Percentiles rank a stretch among this genome's conserved stretches.
Evolutionary conservation across 2,888 invertebrate genomes (phyloP).

Genomic region (Serripes groenlandicus): DNA sequence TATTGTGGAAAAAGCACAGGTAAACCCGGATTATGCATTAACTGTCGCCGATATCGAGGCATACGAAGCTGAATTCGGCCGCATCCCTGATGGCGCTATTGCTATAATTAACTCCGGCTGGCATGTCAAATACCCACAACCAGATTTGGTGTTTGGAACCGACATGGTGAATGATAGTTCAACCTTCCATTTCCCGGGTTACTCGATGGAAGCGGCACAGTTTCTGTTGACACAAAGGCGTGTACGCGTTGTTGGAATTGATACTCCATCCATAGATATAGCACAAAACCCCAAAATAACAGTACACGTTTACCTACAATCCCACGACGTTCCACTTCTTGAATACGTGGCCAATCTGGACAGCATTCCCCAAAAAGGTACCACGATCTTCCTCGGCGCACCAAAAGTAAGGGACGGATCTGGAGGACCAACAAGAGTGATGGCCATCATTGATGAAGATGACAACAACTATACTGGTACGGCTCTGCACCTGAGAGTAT

Average conservation of each 20-base stretch:
- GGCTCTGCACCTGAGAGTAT: too few species aligned
- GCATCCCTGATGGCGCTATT: slow-evolving; percentile 11
- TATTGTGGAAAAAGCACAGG: neutral
- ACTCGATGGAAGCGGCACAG: neutral
- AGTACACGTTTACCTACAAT: slow-evolving; percentile 47
- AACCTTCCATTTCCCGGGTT: neutral
- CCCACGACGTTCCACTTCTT: slow-evolving; percentile 48
- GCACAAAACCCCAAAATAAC: slow-evolving; percentile 81
- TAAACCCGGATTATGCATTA: slow-evolving; percentile 8
- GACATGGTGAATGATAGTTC: neutral
- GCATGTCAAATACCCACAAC: neutral
- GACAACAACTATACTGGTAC: neutral
- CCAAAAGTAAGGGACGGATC: slow-evolving; percentile 42
- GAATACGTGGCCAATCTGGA: slow-evolving; percentile 60
- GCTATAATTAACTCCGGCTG: slow-evolving; percentile 7
- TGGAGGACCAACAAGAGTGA: slow-evolving; percentile 49
- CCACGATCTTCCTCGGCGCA: slow-evolving; percentile 53
- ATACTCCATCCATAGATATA: slow-evolving; percentile 89
- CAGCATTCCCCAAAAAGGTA: slow-evolving; percentile 39
- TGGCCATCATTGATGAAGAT: slow-evolving; percentile 46
- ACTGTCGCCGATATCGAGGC: slow-evolving; percentile 4
- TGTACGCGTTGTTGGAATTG: slow-evolving; percentile 89
- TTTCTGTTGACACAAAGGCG: neutral
- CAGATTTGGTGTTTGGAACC: neutral
- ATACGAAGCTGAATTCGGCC: neutral